A percentile compares a stretch with the other conserved stretches of the same genome.
Evolutionary conservation across 2,888 invertebrate genomes (phyloP).

Genomic region (Psylliodes chrysocephalus): DNA sequence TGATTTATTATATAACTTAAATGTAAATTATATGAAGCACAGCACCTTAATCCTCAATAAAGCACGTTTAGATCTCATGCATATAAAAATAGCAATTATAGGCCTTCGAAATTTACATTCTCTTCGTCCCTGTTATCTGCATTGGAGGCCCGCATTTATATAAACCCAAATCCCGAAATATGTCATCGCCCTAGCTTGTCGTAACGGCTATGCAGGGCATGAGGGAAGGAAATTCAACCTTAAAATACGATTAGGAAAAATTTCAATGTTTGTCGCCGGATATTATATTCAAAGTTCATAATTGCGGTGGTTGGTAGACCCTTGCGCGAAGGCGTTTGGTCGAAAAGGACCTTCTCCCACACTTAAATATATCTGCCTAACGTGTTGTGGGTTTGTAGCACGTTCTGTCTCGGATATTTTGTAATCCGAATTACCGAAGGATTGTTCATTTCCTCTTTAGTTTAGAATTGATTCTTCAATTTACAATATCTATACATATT

Average conservation of each 20-base stretch:
- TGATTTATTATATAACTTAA: too few species aligned
- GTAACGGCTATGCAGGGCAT: conserved; percentile 23
- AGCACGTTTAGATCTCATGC: too few species aligned
- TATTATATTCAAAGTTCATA: conserved; percentile 60
- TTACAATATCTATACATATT: too few species aligned
- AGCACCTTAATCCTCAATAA: too few species aligned
- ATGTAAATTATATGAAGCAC: too few species aligned
- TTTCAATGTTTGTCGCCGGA: conserved; percentile 63
- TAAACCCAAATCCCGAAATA: conserved; percentile 13
- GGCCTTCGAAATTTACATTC: too few species aligned
- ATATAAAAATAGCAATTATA: too few species aligned
- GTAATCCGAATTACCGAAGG: background rate
- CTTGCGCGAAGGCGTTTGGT: background rate
- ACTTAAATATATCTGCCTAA: background rate
- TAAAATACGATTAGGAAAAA: conserved; percentile 60
- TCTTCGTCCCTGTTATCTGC: too few species aligned
- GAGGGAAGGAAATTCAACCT: conserved; percentile 54
- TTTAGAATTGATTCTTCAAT: background rate
- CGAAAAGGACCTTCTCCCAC: background rate
- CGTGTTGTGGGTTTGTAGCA: conserved; percentile 3
- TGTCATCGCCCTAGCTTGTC: conserved; percentile 7
- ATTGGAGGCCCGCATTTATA: conserved; percentile 7
- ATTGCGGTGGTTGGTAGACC: conserved; percentile 49
- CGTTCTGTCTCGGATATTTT: background rate
- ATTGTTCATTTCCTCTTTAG: too few species aligned